These are phyloP conservation scores for Penaeus chinensis DNA, from an alignment of 1,140 invertebrate genomes.

Conservation along the genomic window DNA sequence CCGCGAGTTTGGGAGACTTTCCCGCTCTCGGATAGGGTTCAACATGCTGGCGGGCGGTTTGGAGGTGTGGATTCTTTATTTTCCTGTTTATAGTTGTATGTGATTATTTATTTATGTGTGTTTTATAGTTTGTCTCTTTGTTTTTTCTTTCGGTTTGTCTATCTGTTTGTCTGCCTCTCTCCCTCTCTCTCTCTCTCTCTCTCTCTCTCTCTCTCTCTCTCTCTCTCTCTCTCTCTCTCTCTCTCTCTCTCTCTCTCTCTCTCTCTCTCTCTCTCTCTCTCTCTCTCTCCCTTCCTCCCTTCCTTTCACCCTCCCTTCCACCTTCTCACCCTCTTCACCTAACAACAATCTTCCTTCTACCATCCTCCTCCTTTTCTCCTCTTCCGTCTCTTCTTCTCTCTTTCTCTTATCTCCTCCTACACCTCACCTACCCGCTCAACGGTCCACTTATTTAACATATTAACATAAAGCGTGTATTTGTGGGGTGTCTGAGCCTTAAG, in stretches of 20 bases:
- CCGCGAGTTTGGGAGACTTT: background rate
- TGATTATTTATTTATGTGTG: too few species aligned
- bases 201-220: constrained; percentile 29
- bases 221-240: constrained; percentile 29
- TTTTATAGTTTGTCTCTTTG: too few species aligned
- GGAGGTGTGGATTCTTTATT: background rate
- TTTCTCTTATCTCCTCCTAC: background rate
- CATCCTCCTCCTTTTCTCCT: background rate
- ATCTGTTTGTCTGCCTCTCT: constrained; percentile 11
- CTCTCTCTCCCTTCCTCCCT: constrained; percentile 18
- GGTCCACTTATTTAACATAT: background rate
- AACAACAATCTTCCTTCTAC: background rate
- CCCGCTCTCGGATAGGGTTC: background rate
- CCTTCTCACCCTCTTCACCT: background rate
- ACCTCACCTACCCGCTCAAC: background rate
- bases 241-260: constrained; percentile 32
- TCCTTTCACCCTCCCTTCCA: background rate
- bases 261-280: constrained; percentile 28
- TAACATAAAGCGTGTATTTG: background rate
- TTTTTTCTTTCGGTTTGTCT: background rate
- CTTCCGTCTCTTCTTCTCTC: background rate
- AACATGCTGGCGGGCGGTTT: background rate
- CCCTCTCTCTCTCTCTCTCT: constrained; percentile 9
- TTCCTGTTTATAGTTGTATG: background rate
- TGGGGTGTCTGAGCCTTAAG: constrained; percentile 1